A percentile compares a stretch with the other conserved stretches of the same genome.
Conservation (phyloP, 2,113 vertebrate genomes). For the Neoarius graeffei region DNA sequence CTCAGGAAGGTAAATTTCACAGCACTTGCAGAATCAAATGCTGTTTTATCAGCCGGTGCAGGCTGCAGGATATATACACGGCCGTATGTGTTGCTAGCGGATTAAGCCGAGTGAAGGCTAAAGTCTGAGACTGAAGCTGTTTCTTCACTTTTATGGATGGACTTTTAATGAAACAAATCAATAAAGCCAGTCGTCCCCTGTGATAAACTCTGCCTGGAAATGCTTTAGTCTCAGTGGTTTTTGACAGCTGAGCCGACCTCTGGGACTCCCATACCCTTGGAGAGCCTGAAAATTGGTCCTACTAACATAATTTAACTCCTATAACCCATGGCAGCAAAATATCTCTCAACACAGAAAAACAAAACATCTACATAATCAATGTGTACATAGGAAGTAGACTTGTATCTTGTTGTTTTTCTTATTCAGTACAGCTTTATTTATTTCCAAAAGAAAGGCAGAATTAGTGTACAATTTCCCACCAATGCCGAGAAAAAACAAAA, state of each 20-base stretch:
- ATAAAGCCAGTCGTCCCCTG: conserved; percentile 58
- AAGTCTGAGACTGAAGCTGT: conserved; percentile 14
- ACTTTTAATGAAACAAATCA: conserved; percentile 73
- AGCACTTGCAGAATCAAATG: conserved; percentile 58
- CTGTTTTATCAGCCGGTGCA: conserved; percentile 64
- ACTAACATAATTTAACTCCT: no score
- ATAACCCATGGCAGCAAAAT: no score
- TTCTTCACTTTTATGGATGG: conserved; percentile 24
- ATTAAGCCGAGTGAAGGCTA: conserved; percentile 32
- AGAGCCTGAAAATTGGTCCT: neutral
- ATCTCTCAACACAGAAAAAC: no score
- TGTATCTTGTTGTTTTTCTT: no score
- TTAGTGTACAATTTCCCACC: no score
- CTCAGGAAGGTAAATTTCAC: conserved; percentile 64
- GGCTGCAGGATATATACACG: conserved; percentile 53
- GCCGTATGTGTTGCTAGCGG: conserved; percentile 5
- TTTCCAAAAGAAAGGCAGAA: no score
- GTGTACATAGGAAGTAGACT: no score
- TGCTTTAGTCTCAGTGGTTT: conserved; percentile 49
- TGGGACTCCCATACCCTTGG: neutral
- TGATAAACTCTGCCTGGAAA: conserved; percentile 63
- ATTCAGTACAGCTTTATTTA: no score
- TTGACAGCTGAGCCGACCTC: conserved; percentile 2
- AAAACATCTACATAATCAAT: no score
- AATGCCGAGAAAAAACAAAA: no score